Evolutionary conservation across 35 echinoderm and acorn worm species (phyloP), one percentile per base, ranked within the genome.

Genomic region (Holothuria glaberrima): DNA sequence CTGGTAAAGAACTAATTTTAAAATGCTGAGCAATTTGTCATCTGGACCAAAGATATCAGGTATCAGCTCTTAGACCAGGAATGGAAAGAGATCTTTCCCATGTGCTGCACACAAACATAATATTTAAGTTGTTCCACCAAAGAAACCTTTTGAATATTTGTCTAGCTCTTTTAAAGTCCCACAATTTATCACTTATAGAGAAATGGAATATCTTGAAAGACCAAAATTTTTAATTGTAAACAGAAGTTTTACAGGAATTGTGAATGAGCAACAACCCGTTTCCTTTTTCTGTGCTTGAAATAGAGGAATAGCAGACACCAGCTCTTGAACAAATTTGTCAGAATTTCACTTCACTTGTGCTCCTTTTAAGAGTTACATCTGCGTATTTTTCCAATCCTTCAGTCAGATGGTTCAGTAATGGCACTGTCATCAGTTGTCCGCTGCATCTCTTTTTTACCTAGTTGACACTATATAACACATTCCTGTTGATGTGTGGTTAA

Each of bases 361-460:
- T 5, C 34, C 44, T 36, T 26, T 36, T 16, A 79, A 57, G 17
- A 82, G 78, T 38, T 36, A n/a, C 46, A 58, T 36, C 0, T 10
- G 48, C 78, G 24, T 82, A 82, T 30, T 82, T 82, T 12, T 82
- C 0, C 14, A 59, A 46, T 22, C 78, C 78, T 50, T 82, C 28
- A 20, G 46, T 16, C 0, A 82, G 48, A 12, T 16, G 19, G 3
- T 30, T 82, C 21, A 3, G 7, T 20, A 82, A 46, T 5, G 30
- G 78, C 12, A 82, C 22, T 48, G 52, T 60, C 57, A 58, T 33
- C 48, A 13, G 54, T 56, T 9, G 57, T 82, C 21, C 77, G 45
- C 48, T 82, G 77, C 77, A 82, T 82, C 77, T 82, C 77, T n/a
- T n/a, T n/a, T n/a, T n/a, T n/a, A n/a, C n/a, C n/a, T n/a, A n/a